phyloP scores from a whole-genome alignment of 2,888 invertebrate genomes.

The Drosophila suboccidentalis region DNA sequence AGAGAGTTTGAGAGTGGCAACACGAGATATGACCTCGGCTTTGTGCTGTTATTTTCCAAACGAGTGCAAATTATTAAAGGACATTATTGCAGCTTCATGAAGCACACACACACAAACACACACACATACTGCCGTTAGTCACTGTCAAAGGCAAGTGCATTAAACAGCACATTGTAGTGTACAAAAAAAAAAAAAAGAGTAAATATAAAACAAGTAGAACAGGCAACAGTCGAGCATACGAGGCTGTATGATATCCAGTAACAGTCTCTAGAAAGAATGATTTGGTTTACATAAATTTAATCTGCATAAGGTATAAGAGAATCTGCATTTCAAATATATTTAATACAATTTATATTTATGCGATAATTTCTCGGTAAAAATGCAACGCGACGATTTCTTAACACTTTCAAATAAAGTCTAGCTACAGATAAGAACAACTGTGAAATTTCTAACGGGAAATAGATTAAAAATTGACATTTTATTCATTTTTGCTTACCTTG shows the following conservation, averaged over 20 bases:
- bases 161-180: constrained; percentile 21
- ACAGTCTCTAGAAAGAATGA: background rate
- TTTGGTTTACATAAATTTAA: background rate
- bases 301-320: too few relatives aligned
- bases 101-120: constrained; percentile 47
- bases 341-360: too few relatives aligned
- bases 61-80: constrained; percentile 84
- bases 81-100: constrained; percentile 83
- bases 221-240: background rate
- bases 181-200: background rate
- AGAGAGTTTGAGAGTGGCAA: constrained; percentile 18
- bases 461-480: too few relatives aligned
- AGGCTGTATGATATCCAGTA: background rate
- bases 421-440: background rate
- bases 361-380: background rate
- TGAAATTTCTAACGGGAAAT: background rate
- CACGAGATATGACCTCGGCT: constrained; percentile 54
- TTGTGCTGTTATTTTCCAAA: constrained; percentile 82
- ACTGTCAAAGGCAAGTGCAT: constrained; percentile 66
- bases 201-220: background rate
- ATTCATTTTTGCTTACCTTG: too few relatives aligned
- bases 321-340: background rate
- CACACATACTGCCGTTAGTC: constrained; percentile 28
- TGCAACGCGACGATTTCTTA: background rate
- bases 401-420: constrained; percentile 4